Conservation (phyloP, 2,797 vertebrate genomes). For the Triplophysa bombifrons region DNA sequence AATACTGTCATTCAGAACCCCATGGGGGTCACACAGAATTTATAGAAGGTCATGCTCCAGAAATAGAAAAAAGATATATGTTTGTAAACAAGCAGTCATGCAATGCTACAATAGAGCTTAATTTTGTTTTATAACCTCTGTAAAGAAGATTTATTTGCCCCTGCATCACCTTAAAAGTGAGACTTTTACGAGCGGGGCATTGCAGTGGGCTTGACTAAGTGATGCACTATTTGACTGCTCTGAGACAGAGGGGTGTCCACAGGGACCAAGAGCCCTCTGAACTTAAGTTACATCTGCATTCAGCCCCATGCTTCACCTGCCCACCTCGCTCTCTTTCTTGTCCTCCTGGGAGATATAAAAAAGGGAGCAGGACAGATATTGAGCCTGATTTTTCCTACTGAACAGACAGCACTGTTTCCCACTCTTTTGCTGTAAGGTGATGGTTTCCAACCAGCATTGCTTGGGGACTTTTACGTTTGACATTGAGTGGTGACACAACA, state of each 20-base stretch:
- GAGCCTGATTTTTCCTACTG: slow-evolving; percentile 14
- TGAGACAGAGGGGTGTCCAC: slow-evolving; percentile 63
- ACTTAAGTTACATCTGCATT: slow-evolving; percentile 57
- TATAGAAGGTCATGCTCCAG: slow-evolving; percentile 23
- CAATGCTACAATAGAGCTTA: slow-evolving; percentile 30
- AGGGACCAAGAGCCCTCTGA: slow-evolving; percentile 67
- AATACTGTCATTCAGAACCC: slow-evolving; percentile 44
- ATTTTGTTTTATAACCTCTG: slow-evolving; percentile 57
- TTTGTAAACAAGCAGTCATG: slow-evolving; percentile 36
- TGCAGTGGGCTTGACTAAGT: slow-evolving; percentile 56
- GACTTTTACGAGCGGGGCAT: slow-evolving; percentile 63
- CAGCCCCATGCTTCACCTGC: slow-evolving; percentile 48
- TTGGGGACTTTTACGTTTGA: neutral
- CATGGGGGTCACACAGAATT: slow-evolving; percentile 28
- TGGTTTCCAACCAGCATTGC: neutral
- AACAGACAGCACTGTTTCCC: neutral
- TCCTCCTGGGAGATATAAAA: slow-evolving; percentile 39
- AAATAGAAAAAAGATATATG: slow-evolving; percentile 13
- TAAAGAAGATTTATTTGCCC: slow-evolving; percentile 65
- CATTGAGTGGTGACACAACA: neutral
- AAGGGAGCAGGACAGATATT: slow-evolving; percentile 40
- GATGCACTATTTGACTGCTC: slow-evolving; percentile 63
- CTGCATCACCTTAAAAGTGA: slow-evolving; percentile 66
- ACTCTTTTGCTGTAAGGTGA: neutral
- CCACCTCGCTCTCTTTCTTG: slow-evolving; percentile 1